phyloP scores from a whole-genome alignment of 2,888 invertebrate genomes.

The Melanotus villosus region DNA sequence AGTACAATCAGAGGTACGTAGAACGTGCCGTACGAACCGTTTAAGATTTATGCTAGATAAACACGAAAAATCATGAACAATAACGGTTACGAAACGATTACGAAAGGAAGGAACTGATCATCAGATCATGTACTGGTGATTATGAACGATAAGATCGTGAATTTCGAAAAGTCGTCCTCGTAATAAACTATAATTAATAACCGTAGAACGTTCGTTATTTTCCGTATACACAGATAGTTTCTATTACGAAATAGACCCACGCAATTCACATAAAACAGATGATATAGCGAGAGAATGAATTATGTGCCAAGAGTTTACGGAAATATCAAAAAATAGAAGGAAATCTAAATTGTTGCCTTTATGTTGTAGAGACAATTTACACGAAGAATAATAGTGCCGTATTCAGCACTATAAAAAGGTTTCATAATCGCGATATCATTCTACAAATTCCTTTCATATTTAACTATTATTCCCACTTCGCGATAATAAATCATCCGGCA shows the following conservation, averaged over 20 bases:
- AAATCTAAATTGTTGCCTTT: not conserved
- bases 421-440: conserved; percentile 4
- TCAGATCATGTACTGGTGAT: conserved; percentile 44
- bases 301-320: not conserved
- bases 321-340: not conserved
- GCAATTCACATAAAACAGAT: not conserved
- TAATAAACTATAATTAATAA: conserved; percentile 18
- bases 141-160: conserved; percentile 28
- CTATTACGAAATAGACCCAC: not conserved
- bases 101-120: conserved; percentile 44
- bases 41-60: conserved; percentile 17
- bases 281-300: not conserved
- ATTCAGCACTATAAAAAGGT: not conserved
- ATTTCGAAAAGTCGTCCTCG: conserved; percentile 26
- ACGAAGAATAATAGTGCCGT: not conserved
- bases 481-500: conserved; percentile 12
- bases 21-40: not conserved
- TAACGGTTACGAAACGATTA: conserved; percentile 39
- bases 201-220: not conserved
- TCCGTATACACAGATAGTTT: conserved; percentile 1
- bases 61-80: conserved; percentile 46
- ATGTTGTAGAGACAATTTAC: not conserved
- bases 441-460: not conserved
- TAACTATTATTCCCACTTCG: not conserved
- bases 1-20: too few species aligned